phyloP scores from a whole-genome alignment of 2,113 vertebrate species.

The Triplophysa rosa region DNA sequence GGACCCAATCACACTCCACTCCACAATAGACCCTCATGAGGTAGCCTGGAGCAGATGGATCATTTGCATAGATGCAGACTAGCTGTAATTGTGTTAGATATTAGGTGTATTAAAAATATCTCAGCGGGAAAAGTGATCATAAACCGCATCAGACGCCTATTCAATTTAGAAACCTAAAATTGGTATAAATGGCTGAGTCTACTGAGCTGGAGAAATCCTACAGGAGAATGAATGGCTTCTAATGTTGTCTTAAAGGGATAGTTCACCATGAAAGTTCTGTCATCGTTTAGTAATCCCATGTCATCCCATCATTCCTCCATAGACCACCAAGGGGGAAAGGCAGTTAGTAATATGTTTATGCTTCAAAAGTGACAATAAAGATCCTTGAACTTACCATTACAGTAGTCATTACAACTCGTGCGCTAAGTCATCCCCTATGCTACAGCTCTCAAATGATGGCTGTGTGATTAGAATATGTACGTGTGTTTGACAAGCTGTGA shows the following conservation, averaged over 20 bases:
- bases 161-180: slow-evolving; percentile 33
- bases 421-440: too few species aligned
- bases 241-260: neutral
- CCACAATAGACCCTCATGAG: slow-evolving; percentile 43
- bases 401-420: too few species aligned
- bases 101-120: slow-evolving; percentile 54
- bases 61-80: slow-evolving; percentile 50
- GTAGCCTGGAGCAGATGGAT: slow-evolving; percentile 50
- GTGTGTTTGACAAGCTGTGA: too few species aligned
- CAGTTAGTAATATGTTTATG: too few species aligned
- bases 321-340: too few species aligned
- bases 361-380: too few species aligned
- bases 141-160: slow-evolving; percentile 30
- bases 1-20: slow-evolving; percentile 37
- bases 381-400: too few species aligned
- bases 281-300: too few species aligned
- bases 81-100: slow-evolving; percentile 52
- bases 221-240: neutral
- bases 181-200: slow-evolving; percentile 23
- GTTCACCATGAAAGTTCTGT: too few species aligned
- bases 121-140: slow-evolving; percentile 26
- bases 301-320: too few species aligned
- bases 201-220: neutral
- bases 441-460: too few species aligned
- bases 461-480: too few species aligned